phyloP scores from a whole-genome alignment of 2,113 vertebrate species.

The Cochlearius cochlearius region DNA sequence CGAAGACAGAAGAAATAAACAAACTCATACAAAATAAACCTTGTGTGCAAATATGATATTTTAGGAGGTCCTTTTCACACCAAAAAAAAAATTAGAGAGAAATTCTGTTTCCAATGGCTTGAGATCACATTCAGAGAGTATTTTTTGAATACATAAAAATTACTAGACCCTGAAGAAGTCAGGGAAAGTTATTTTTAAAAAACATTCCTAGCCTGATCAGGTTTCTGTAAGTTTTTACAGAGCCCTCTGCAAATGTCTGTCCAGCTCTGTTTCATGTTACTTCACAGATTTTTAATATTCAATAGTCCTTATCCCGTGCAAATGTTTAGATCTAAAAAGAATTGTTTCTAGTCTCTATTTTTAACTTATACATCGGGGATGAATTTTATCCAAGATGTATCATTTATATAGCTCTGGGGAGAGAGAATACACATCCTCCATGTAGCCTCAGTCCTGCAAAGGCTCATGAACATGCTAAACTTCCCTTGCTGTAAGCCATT shows the following conservation, averaged over 20 bases:
- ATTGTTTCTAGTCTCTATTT: conserved; percentile 60
- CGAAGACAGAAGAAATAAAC: conserved; percentile 2
- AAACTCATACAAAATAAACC: not conserved
- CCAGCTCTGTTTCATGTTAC: conserved; percentile 61
- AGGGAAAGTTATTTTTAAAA: conserved; percentile 45
- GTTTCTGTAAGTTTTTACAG: conserved; percentile 51
- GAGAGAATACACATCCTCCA: conserved; percentile 15
- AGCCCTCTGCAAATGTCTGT: conserved; percentile 16
- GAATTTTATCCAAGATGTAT: conserved; percentile 47
- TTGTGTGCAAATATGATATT: not conserved
- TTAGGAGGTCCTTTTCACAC: not conserved
- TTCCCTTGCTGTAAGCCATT: not conserved
- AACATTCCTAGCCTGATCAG: not conserved
- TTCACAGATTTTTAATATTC: conserved; percentile 68
- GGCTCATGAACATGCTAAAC: not conserved
- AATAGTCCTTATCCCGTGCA: conserved; percentile 40
- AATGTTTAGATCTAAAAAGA: conserved; percentile 55
- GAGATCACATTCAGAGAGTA: not conserved
- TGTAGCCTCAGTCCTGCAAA: not conserved
- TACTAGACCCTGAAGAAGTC: not conserved
- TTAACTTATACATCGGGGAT: conserved; percentile 51
- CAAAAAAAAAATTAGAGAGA: not conserved
- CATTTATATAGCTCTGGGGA: conserved; percentile 33
- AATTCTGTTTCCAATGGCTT: not conserved
- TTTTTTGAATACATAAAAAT: not conserved